Evolutionary conservation across 2,113 vertebrate species (phyloP).

Genomic region (Salvelinus sp.): DNA sequence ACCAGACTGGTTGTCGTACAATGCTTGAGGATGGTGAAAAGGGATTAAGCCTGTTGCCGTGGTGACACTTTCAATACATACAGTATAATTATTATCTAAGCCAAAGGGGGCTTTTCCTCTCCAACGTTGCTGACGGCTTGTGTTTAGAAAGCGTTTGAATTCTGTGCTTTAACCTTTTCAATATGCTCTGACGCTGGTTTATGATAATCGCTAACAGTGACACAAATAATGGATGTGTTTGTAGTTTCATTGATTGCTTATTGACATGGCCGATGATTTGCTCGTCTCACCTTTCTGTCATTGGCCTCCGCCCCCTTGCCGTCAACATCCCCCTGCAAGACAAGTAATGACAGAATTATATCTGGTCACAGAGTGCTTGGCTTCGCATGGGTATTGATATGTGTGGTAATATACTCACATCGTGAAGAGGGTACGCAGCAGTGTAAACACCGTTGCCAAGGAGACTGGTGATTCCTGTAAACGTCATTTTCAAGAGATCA

Average conservation of each 20-base stretch:
- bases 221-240: background rate
- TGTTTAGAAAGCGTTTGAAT: background rate
- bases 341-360: slow-evolving; percentile 16
- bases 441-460: slow-evolving; percentile 90
- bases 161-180: background rate
- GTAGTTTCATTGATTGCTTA: background rate
- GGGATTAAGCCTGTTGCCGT: slow-evolving; percentile 60
- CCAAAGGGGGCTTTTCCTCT: slow-evolving; percentile 16
- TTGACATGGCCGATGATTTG: background rate
- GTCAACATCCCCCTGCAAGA: slow-evolving; percentile 86
- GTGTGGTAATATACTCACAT: slow-evolving; percentile 80
- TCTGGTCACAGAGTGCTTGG: background rate
- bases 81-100: slow-evolving; percentile 53
- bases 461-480: slow-evolving; percentile 90
- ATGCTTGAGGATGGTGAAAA: background rate
- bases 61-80: slow-evolving; percentile 45
- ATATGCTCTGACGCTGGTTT: background rate
- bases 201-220: background rate
- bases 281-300: slow-evolving; percentile 88
- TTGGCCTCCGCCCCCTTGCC: slow-evolving; percentile 76
- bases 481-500: slow-evolving; percentile 35
- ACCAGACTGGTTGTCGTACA: background rate
- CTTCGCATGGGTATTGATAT: background rate
- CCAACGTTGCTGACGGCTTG: background rate
- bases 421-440: slow-evolving; percentile 89